A percentile compares a stretch with the other conserved stretches of the same genome.
These are phyloP conservation scores for Lophotis ruficrista DNA, from an alignment of 2,113 vertebrate species.

Conservation along the genomic window DNA sequence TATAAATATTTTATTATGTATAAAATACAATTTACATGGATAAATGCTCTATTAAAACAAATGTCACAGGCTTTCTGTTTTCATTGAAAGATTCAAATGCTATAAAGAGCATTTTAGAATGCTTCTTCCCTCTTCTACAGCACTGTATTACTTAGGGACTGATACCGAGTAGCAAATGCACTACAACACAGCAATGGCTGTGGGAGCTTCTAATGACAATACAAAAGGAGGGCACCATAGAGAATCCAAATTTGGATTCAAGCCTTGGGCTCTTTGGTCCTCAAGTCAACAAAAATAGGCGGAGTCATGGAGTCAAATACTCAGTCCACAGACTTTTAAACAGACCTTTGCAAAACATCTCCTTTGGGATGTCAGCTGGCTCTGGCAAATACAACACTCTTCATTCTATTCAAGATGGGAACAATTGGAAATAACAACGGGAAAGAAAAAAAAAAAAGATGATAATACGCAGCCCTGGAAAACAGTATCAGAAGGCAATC, in stretches of 20 bases:
- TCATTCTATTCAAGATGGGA: neutral
- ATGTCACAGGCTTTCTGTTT: slow-evolving; percentile 9
- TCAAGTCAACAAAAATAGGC: neutral
- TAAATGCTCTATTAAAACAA: slow-evolving; percentile 17
- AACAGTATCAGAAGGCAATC: neutral
- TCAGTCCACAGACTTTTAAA: neutral
- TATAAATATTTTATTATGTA: slow-evolving; percentile 64
- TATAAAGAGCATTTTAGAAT: neutral
- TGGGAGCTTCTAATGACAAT: neutral
- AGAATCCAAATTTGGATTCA: neutral
- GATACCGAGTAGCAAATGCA: neutral
- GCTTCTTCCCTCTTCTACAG: neutral
- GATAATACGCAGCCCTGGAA: neutral
- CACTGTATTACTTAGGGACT: neutral
- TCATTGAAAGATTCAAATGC: neutral
- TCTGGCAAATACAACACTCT: neutral
- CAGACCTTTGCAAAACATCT: neutral
- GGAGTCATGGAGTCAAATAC: neutral
- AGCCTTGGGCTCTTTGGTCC: neutral
- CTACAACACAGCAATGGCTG: neutral
- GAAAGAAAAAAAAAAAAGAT: neutral
- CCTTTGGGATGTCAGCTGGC: neutral
- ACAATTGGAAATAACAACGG: neutral
- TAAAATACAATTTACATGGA: slow-evolving; percentile 34
- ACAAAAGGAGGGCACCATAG: neutral